phyloP scores from a whole-genome alignment of 2,113 vertebrate genomes.

The Apeltes quadracus region DNA sequence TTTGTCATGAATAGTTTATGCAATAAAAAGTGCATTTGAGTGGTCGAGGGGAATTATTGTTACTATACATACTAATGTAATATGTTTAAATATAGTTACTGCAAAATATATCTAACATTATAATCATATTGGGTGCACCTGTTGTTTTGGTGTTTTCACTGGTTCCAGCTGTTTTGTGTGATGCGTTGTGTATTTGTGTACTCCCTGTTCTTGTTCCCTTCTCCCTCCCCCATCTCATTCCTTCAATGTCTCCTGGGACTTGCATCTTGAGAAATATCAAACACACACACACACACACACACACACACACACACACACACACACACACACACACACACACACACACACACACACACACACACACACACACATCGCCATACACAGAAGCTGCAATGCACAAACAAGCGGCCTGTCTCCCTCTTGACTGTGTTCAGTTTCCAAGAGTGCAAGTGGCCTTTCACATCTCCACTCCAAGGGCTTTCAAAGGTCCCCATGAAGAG shows the following conservation, averaged over 20 bases:
- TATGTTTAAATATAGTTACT: not conserved
- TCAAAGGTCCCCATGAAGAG: conserved; percentile 45
- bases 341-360: conserved; percentile 10
- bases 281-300: conserved; percentile 17
- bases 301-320: conserved; percentile 7
- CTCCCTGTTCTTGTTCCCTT: not conserved
- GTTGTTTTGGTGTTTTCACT: not conserved
- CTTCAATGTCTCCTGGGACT: conserved; percentile 23
- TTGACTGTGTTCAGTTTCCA: conserved; percentile 37
- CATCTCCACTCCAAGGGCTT: conserved; percentile 41
- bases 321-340: conserved; percentile 37
- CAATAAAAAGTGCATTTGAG: conserved; percentile 43
- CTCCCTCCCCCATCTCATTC: not conserved
- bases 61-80: not conserved
- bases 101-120: not conserved
- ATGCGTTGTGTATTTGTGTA: not conserved
- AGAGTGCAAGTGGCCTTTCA: conserved; percentile 55
- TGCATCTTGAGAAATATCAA: conserved; percentile 53
- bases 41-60: conserved; percentile 46
- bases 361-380: conserved; percentile 3
- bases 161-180: not conserved
- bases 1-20: not conserved
- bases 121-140: too few species aligned
- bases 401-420: conserved; percentile 34
- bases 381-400: conserved; percentile 34